Conservation (phyloP, 2,113 vertebrate species). For the Cyprichromis sp. region DNA sequence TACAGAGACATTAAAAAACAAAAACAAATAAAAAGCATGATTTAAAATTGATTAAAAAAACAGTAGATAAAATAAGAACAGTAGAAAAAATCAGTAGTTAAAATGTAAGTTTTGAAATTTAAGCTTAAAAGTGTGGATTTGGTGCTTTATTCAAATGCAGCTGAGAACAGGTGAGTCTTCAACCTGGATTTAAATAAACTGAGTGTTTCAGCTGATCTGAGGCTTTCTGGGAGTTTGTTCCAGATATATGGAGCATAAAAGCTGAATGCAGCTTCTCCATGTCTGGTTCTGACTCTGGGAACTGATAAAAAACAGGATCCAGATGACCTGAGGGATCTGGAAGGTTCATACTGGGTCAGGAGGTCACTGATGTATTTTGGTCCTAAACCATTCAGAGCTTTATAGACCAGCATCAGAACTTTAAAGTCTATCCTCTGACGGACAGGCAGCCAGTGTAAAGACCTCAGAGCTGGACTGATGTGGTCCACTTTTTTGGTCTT, state of each 20-base stretch:
- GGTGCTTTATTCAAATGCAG: not conserved
- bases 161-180: not conserved
- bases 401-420: not conserved
- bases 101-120: not conserved
- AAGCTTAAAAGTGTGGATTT: not conserved
- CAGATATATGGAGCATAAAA: not conserved
- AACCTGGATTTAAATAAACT: not conserved
- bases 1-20: not conserved
- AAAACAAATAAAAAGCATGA: not conserved
- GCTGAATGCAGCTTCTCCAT: not conserved
- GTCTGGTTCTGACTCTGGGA: not conserved
- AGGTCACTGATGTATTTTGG: not conserved
- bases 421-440: not conserved
- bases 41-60: not conserved
- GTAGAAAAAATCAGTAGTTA: not conserved
- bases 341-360: not conserved
- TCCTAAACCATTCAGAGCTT: not conserved
- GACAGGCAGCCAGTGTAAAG: not conserved
- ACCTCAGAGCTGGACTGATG: not conserved
- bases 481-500: not conserved
- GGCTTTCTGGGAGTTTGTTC: not conserved
- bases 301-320: fast-evolving
- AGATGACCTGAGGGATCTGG: not conserved
- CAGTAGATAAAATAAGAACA: not conserved
- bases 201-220: not conserved